Evolutionary conservation across 2,797 vertebrate genomes (phyloP).

Genomic region (Pteropus rufus): DNA sequence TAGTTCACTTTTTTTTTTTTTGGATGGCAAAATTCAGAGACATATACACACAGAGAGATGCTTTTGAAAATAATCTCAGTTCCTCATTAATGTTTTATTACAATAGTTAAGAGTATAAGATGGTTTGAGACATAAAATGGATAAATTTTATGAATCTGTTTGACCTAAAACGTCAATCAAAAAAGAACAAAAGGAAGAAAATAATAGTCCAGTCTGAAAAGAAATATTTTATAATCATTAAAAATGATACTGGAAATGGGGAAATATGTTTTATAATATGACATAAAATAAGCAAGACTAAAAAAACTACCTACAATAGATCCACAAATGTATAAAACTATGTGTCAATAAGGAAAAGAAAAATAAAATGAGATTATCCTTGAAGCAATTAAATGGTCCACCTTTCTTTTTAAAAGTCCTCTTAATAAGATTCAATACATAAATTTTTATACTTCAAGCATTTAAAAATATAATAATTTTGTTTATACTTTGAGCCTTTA

Average conservation of each 20-base stretch:
- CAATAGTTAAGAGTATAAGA: constrained; percentile 9
- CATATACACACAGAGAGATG: background rate
- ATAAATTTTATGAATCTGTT: constrained; percentile 3
- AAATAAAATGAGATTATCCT: background rate
- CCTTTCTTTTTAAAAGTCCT: constrained; percentile 12
- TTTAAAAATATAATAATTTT: background rate
- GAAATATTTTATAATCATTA: background rate
- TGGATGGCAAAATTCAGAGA: background rate
- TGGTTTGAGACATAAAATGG: background rate
- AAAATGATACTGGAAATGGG: background rate
- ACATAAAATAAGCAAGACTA: background rate
- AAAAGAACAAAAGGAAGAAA: background rate
- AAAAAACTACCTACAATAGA: background rate
- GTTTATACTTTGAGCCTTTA: constrained; percentile 32
- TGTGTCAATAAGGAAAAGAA: background rate
- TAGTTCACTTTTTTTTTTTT: background rate
- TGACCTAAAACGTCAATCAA: constrained; percentile 37
- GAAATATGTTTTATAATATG: background rate
- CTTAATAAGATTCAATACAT: constrained; percentile 16
- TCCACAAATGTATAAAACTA: background rate
- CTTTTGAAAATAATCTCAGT: background rate
- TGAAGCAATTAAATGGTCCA: background rate
- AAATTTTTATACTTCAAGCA: constrained; percentile 15
- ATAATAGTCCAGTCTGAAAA: background rate
- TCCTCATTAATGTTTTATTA: background rate